These are phyloP conservation scores for Glaucomys volans DNA, from an alignment of 2,113 vertebrate genomes.

Conservation along the genomic window DNA sequence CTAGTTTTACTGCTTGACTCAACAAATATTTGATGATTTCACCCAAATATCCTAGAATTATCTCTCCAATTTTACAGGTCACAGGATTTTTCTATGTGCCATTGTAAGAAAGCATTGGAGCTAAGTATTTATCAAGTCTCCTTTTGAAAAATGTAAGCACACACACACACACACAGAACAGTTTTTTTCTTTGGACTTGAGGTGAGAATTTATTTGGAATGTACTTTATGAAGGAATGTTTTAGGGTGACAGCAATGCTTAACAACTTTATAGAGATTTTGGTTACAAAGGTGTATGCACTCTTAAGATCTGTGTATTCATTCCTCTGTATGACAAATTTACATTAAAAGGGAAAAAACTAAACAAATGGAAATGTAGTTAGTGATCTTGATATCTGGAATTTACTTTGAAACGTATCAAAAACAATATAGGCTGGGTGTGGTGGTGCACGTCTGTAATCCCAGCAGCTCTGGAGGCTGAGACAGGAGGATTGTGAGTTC, in stretches of 20 bases:
- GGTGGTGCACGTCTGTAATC: no score
- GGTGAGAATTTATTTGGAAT: not conserved
- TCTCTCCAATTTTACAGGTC: conserved; percentile 40
- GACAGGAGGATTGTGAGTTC: no score
- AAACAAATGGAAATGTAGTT: not conserved
- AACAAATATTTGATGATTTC: conserved; percentile 56
- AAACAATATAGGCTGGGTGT: not conserved
- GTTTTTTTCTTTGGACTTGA: not conserved
- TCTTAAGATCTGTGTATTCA: not conserved
- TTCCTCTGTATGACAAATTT: not conserved
- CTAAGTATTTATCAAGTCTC: not conserved
- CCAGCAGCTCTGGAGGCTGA: no score
- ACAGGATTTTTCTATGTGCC: not conserved
- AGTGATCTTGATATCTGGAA: not conserved
- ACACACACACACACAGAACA: not conserved
- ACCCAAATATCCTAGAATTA: not conserved
- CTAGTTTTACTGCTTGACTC: conserved; percentile 34
- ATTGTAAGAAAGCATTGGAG: not conserved
- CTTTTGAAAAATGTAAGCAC: conserved; percentile 28
- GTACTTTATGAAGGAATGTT: not conserved
- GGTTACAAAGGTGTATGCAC: not conserved
- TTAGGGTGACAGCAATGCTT: not conserved
- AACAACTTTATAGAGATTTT: not conserved
- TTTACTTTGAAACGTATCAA: conserved; percentile 25
- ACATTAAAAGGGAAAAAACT: not conserved